Base-by-base conservation (phyloP, 2,888 invertebrate species). In the Deroplatys truncata region DNA sequence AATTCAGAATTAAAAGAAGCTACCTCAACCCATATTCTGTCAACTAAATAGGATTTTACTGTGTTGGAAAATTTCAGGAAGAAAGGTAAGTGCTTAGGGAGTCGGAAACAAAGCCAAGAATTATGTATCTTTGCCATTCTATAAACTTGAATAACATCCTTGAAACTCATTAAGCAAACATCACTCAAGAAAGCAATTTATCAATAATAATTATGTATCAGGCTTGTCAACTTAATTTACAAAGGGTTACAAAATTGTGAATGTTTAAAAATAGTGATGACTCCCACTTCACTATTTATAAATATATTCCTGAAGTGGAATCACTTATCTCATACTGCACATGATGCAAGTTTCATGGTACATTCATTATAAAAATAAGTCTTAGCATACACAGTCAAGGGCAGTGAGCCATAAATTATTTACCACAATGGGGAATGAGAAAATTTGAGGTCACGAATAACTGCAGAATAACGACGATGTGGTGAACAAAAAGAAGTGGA, bases 341-440 rank as follows among this genome's bases (percentile, higher is more conserved):
- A 72, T 72, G 5, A 72, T 20, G 56, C 8, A 72, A 72, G 56
- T 72, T 25, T 25, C 56, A 72, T 20, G 25, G 20, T 20, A 20
- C 8, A 72, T 25, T 20, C 2, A 72, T 72, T 72, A 72, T 7
- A 72, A 72, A 72, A 72, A 15, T 72, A 72, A 7, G 20, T 72
- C 56, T 72, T 72, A 72, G 20, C 1, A 72, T 1, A 20, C 4
- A 72, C 25, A 72, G 56, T 72, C 56, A 20, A 20, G 56, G 15
- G 56, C 20, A 9, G 5, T 72, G 25, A 16, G 13, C 7, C 25
- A 25, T 25, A 1, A 20, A 25, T 15, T 20, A 16, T 72, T 92
- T 96, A 97, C 97, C 97, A 97, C 92, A 97, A 94, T 92, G 96
- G 96, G 92, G 96, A 97, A 93, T 97, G 97, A 93, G 96, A 96